phyloP scores from a whole-genome alignment of 2,113 vertebrate genomes.

The Xiphophorus couchianus region DNA sequence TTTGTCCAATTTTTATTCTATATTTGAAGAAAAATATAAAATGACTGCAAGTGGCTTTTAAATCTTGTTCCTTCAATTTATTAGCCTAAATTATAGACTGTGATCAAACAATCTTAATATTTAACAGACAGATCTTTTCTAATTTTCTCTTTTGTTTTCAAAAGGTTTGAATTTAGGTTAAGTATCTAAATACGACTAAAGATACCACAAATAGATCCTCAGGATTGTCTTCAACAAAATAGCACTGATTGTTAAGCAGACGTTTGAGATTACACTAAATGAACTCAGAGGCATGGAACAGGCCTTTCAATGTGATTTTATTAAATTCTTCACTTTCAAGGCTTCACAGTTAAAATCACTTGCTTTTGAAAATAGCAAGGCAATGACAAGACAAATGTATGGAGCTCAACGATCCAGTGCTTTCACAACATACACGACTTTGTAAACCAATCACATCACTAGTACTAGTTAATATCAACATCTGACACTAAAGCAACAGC shows the following conservation, averaged over 20 bases:
- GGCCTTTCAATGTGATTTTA: conserved; percentile 66
- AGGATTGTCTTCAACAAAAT: neutral
- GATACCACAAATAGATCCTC: neutral
- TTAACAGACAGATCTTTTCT: too few relatives aligned
- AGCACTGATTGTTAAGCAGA: neutral
- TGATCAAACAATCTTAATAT: too few relatives aligned
- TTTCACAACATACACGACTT: conserved; percentile 68
- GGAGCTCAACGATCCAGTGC: conserved; percentile 48
- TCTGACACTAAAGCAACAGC: conserved; percentile 47
- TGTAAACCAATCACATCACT: conserved; percentile 41
- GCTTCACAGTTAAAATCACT: conserved; percentile 70
- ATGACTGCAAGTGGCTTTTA: neutral
- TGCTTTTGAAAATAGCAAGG: conserved; percentile 38
- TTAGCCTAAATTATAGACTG: neutral
- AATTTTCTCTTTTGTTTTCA: neutral
- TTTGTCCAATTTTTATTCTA: neutral
- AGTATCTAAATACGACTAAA: neutral
- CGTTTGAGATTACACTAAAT: conserved; percentile 4
- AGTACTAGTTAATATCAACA: conserved; percentile 50
- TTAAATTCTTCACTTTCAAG: conserved; percentile 57
- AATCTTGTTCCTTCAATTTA: neutral
- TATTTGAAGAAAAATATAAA: neutral
- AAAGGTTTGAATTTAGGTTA: neutral
- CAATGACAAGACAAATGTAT: conserved; percentile 40
- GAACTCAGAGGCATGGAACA: conserved; percentile 33